Percentiles rank a stretch among this genome's conserved stretches.
Conservation (phyloP, 2,888 invertebrate species). For the Thera obeliscata region DNA sequence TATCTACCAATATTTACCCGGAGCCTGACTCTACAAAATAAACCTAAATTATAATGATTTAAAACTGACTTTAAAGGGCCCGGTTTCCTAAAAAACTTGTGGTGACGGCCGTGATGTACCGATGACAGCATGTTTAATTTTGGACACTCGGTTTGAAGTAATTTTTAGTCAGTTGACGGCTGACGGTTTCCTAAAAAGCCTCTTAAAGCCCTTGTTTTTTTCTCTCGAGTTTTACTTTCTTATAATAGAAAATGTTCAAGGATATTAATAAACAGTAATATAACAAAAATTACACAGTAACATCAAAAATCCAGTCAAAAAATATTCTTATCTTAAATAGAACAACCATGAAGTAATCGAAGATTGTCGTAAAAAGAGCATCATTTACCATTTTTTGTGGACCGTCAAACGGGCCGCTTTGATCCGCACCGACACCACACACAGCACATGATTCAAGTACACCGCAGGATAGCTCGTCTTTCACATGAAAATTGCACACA, state of each 20-base stretch:
- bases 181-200: background rate
- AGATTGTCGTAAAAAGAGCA: conserved; percentile 54
- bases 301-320: conserved; percentile 40
- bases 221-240: too few relatives aligned
- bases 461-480: conserved; percentile 54
- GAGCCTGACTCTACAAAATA: background rate
- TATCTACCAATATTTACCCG: background rate
- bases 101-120: background rate
- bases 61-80: background rate
- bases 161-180: background rate
- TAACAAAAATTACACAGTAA: conserved; percentile 1
- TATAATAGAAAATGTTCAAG: too few relatives aligned
- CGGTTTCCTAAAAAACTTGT: background rate
- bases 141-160: background rate
- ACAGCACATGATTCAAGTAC: conserved; percentile 65
- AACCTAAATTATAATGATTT: conserved; percentile 7
- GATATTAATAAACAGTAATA: background rate
- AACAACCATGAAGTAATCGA: conserved; percentile 57
- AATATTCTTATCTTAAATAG: conserved; percentile 39
- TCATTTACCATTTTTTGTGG: conserved; percentile 76
- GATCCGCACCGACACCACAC: conserved; percentile 56
- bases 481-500: conserved; percentile 56
- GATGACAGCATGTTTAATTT: background rate
- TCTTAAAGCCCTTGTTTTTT: too few relatives aligned
- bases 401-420: conserved; percentile 66